phyloP scores from a whole-genome alignment of 2,797 vertebrate genomes.

The Clamator glandarius region DNA sequence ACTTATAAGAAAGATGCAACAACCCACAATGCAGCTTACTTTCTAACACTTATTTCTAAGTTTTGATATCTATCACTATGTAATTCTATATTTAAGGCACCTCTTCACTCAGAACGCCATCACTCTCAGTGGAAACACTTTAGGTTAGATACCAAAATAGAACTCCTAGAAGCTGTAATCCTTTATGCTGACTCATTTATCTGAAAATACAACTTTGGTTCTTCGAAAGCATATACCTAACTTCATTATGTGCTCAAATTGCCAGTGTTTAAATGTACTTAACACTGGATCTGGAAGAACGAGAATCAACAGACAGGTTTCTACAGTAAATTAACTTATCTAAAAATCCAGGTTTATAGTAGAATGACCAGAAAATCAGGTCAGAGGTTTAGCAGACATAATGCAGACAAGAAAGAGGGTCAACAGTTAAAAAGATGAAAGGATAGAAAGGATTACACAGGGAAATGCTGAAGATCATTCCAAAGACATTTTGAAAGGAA shows the following conservation, averaged over 20 bases:
- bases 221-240: constrained; percentile 42
- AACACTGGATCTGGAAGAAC: not conserved
- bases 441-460: not conserved
- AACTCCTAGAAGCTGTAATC: constrained; percentile 49
- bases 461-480: not conserved
- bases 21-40: not conserved
- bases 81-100: constrained; percentile 41
- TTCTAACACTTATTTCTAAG: not conserved
- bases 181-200: constrained; percentile 40
- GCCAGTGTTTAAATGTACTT: not conserved
- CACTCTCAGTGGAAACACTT: constrained; percentile 24
- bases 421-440: not conserved
- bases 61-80: not conserved
- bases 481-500: constrained; percentile 22
- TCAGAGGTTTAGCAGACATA: not conserved
- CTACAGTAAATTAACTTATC: not conserved
- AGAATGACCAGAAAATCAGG: not conserved
- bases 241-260: not conserved
- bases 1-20: not conserved
- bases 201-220: constrained; percentile 38
- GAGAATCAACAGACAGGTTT: not conserved
- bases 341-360: not conserved
- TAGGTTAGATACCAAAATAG: constrained; percentile 36
- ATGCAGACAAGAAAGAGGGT: not conserved
- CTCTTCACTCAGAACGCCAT: constrained; percentile 29